Conservation (phyloP, 2,797 vertebrate genomes). For the Silurus aristotelis region DNA sequence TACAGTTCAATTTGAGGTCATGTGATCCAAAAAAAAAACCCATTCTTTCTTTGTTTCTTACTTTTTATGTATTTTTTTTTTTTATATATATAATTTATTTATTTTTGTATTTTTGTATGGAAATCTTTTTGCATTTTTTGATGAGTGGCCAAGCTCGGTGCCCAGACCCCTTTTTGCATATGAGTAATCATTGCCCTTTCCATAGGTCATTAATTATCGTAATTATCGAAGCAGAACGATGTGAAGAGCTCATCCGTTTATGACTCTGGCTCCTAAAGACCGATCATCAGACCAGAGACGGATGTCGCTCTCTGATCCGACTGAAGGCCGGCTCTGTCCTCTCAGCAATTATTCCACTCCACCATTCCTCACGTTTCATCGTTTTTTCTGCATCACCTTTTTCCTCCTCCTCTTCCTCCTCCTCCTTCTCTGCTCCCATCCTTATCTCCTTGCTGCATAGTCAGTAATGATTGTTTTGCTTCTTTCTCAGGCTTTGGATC, state of each 20-base stretch:
- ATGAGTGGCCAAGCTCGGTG: neutral
- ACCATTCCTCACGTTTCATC: neutral
- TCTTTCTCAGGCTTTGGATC: conserved; percentile 2
- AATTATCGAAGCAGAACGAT: neutral
- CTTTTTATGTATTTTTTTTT: no score
- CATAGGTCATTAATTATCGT: neutral
- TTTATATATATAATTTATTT: no score
- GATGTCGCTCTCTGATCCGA: neutral
- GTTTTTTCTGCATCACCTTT: neutral
- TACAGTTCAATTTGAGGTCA: neutral
- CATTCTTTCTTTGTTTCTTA: neutral
- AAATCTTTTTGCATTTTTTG: neutral
- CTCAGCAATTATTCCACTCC: neutral
- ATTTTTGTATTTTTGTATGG: no score
- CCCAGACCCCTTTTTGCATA: neutral
- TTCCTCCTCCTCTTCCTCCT: neutral
- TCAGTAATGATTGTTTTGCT: conserved; percentile 12
- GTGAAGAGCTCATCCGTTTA: neutral
- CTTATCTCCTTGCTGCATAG: conserved; percentile 6
- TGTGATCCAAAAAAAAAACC: neutral
- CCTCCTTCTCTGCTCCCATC: neutral
- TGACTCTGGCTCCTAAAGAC: neutral
- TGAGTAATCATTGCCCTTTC: conserved; percentile 21
- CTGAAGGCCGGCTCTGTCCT: neutral
- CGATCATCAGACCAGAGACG: neutral